Evolutionary conservation across 2,113 vertebrate genomes (phyloP), one percentile per base, ranked within the genome.

Genomic region (Rhombomys opimus): DNA sequence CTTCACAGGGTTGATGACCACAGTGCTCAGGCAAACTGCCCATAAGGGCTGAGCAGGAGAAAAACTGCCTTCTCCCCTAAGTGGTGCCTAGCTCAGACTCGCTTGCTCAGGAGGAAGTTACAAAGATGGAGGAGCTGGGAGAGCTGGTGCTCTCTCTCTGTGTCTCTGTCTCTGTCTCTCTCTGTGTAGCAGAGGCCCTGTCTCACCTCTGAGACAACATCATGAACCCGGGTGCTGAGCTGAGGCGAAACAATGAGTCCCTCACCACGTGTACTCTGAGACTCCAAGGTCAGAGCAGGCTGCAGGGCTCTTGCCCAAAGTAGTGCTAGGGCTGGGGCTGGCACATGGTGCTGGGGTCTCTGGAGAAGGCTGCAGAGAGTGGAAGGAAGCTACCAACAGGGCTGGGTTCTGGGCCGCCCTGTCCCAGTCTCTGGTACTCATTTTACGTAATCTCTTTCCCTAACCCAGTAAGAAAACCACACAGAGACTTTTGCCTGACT

Each of bases 1-100:
- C n/a, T 80, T 14, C 50, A 35, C 50, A 5, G 0, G 1, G 61
- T 4, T 0, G 2, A 77, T 6, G 77, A 61, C 41, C 72, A n/a
- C 46, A 35, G 67, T 6, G 2, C 32, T 11, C 7, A 68, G 50
- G 25, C 15, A 35, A 76, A 32, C 72, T 1, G 1, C 87, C 2
- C 11, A 61, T 65, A 81, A 59, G 67, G 38, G 67, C 77, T 4
- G 0, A 13, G 7, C 2, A 1, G 22, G 38, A 77, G 20, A 54
- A 82, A 41, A 91, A 27, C 70, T n/a, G 25, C 12, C 17, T 61
- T 59, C 38, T 46, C 23, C 13, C n/a, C 18, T 15, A 22, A 46
- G 38, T 7, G 68, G 1, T 0, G 35, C 32, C 46, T n/a, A 54
- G 50, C 32, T 54, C 41, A 87, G 67, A 68, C 32, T 87, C 13